phyloP scores from a whole-genome alignment of 2,888 invertebrate genomes.

The Linnaemya tessellans region DNA sequence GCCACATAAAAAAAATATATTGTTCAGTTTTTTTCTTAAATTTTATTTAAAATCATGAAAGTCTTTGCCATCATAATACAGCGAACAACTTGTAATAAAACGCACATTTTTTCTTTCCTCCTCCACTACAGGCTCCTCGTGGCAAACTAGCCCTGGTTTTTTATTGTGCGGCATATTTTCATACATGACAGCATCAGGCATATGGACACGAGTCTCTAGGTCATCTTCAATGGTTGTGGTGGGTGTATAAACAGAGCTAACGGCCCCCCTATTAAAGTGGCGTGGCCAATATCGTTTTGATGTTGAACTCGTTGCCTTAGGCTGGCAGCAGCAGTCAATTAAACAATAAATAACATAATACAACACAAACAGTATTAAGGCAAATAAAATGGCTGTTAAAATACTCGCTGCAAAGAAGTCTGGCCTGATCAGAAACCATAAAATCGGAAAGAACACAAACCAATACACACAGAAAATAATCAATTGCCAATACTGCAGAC shows the following conservation, averaged over 20 bases:
- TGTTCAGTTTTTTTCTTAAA: constrained; percentile 20
- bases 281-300: constrained; percentile 11
- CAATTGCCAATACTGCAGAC: constrained; percentile 66
- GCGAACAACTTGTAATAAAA: constrained; percentile 74
- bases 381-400: constrained; percentile 70
- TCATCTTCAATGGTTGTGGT: constrained; percentile 53
- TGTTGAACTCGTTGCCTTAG: background rate
- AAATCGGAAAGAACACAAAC: constrained; percentile 74
- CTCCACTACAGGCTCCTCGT: constrained; percentile 33
- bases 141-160: constrained; percentile 27
- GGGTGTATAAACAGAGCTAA: constrained; percentile 53
- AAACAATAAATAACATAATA: constrained; percentile 73
- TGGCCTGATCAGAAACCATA: constrained; percentile 75
- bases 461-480: constrained; percentile 74
- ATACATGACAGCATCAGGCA: constrained; percentile 55
- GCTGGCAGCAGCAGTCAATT: constrained; percentile 70
- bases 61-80: constrained; percentile 75
- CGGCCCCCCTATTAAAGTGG: background rate
- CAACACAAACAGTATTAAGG: constrained; percentile 66
- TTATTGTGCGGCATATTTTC: constrained; percentile 23
- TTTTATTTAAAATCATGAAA: constrained; percentile 71
- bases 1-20: background rate
- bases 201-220: background rate
- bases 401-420: constrained; percentile 64
- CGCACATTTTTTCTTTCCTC: constrained; percentile 65